These are phyloP conservation scores for Xestia xanthographa DNA, from an alignment of 2,888 invertebrate genomes.

Conservation along the genomic window DNA sequence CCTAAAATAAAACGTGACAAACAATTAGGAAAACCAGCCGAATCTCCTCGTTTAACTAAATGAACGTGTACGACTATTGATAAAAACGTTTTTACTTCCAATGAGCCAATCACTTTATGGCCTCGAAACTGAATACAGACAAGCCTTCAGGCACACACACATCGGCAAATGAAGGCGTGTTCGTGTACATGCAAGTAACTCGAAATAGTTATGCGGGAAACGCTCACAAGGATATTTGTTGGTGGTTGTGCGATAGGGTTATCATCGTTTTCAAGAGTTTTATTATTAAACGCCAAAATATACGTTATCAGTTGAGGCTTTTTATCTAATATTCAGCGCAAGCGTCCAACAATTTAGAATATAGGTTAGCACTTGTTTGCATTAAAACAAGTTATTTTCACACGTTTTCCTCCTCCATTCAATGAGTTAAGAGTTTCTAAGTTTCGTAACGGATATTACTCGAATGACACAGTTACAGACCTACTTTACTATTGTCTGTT, in stretches of 20 bases:
- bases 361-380: neutral
- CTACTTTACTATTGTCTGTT: neutral
- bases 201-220: constrained; percentile 74
- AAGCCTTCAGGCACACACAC: constrained; percentile 74
- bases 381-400: neutral
- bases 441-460: neutral
- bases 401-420: constrained; percentile 4
- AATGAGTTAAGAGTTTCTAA: neutral
- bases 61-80: constrained; percentile 69
- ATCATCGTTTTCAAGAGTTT: constrained; percentile 44
- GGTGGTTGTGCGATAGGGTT: constrained; percentile 70
- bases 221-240: constrained; percentile 74
- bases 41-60: constrained; percentile 74
- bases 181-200: constrained; percentile 78
- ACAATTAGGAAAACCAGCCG: constrained; percentile 67
- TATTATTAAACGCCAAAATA: constrained; percentile 28
- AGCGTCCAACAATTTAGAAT: neutral
- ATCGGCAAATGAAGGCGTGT: constrained; percentile 81
- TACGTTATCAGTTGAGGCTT: constrained; percentile 1
- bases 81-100: constrained; percentile 72
- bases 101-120: constrained; percentile 82
- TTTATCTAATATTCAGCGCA: neutral
- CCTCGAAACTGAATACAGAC: constrained; percentile 82
- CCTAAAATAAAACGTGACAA: constrained; percentile 75
- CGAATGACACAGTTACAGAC: neutral